Conservation (phyloP, 2,797 vertebrate genomes). For the Rhyacichthys aspro region DNA sequence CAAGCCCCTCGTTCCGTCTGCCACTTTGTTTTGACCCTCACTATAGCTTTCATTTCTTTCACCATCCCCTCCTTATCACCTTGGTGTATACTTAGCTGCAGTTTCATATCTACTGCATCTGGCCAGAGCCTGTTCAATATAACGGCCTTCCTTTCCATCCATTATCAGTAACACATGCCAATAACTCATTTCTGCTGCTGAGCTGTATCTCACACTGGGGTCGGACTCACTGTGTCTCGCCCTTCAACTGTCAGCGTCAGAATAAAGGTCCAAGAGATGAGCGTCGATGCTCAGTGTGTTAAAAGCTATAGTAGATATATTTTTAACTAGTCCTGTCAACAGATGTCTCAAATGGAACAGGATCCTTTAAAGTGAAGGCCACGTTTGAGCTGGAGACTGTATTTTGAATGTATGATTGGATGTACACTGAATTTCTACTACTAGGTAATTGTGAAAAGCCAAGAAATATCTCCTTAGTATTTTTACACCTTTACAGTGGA, state of each 20-base stretch:
- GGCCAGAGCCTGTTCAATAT: conserved; percentile 31
- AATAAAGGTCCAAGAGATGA: neutral
- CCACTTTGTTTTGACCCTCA: conserved; percentile 26
- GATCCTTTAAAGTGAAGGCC: too few relatives aligned
- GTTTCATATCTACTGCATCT: conserved; percentile 12
- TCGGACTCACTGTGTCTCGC: conserved; percentile 11
- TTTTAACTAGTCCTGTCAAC: too few relatives aligned
- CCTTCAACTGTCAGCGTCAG: conserved; percentile 36
- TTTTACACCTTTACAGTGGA: too few relatives aligned
- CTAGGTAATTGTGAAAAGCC: too few relatives aligned
- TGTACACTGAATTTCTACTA: neutral
- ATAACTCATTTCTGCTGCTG: conserved; percentile 22
- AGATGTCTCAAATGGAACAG: too few relatives aligned
- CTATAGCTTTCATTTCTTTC: conserved; percentile 2
- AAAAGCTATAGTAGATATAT: neutral
- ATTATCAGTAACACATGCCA: conserved; percentile 38
- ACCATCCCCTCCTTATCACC: conserved; percentile 9
- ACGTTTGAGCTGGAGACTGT: too few relatives aligned
- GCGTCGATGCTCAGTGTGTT: neutral
- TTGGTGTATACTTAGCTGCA: conserved; percentile 1
- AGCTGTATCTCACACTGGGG: conserved; percentile 20
- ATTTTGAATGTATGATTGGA: neutral
- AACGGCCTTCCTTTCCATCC: conserved; percentile 35
- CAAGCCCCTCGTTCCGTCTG: conserved; percentile 25
- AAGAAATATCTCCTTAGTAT: too few relatives aligned